A percentile compares a stretch with the other conserved stretches of the same genome.
phyloP scores from a whole-genome alignment of 2,888 invertebrate genomes.

The Epirrhoe tristata region DNA sequence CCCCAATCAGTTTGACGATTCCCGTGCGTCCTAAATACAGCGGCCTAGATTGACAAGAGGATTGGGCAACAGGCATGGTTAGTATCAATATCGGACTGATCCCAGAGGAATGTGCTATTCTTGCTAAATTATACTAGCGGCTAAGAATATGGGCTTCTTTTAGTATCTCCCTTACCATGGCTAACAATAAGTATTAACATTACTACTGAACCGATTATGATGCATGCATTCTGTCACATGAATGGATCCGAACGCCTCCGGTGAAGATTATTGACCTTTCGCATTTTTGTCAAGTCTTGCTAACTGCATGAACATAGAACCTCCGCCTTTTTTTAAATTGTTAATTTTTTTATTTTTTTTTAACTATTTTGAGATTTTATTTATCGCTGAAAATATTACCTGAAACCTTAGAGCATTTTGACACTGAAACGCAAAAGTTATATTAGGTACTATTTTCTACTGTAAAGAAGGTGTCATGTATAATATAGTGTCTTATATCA shows the following conservation, averaged over 20 bases:
- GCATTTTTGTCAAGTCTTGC: constrained; percentile 9
- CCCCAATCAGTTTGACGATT: constrained; percentile 17
- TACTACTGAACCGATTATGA: constrained; percentile 7
- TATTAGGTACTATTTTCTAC: too few relatives aligned
- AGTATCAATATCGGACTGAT: neutral
- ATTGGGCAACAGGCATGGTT: constrained; percentile 40
- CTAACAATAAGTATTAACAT: neutral
- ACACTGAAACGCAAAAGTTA: too few relatives aligned
- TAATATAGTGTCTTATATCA: too few relatives aligned
- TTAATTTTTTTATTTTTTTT: too few relatives aligned
- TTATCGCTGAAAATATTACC: too few relatives aligned
- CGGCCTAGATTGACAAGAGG: constrained; percentile 34
- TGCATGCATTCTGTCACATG: constrained; percentile 22
- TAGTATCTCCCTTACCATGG: too few relatives aligned
- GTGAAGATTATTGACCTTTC: constrained; percentile 11
- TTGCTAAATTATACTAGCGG: neutral
- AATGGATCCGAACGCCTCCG: neutral
- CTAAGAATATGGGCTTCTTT: neutral
- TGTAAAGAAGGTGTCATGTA: too few relatives aligned
- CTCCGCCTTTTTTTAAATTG: too few relatives aligned
- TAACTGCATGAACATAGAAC: neutral
- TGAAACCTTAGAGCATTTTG: too few relatives aligned
- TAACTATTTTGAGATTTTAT: too few relatives aligned
- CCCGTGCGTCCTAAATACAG: constrained; percentile 26
- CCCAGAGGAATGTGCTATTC: neutral